Conservation (phyloP, 1,140 invertebrate genomes). For the Drosophila subobscura region DNA sequence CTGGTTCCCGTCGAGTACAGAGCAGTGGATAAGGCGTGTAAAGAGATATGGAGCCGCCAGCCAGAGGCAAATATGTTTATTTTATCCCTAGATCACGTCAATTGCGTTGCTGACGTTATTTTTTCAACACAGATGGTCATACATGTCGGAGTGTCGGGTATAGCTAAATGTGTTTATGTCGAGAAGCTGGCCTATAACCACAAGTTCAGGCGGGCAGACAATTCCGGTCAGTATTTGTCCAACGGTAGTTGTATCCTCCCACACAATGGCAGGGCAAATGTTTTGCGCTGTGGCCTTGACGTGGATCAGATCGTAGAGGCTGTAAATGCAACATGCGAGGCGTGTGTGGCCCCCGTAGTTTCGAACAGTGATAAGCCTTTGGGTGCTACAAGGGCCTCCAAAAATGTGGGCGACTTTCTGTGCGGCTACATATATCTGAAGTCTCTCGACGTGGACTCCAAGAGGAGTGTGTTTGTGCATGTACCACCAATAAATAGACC, state of each 20-base stretch:
- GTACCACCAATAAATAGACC: constrained; percentile 86
- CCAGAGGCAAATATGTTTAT: constrained; percentile 83
- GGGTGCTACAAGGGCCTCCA: constrained; percentile 40
- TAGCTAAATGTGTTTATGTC: constrained; percentile 84
- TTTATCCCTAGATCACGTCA: constrained; percentile 37
- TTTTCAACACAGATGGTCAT: constrained; percentile 85
- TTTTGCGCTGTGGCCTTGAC: constrained; percentile 83
- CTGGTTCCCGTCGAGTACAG: constrained; percentile 87
- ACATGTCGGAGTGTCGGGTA: constrained; percentile 86
- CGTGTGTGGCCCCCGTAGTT: constrained; percentile 42
- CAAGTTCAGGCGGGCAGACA: constrained; percentile 84
- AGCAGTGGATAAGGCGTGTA: constrained; percentile 84
- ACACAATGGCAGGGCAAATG: constrained; percentile 62
- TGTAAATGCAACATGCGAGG: constrained; percentile 59
- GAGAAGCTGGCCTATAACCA: constrained; percentile 85
- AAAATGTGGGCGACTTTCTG: constrained; percentile 84
- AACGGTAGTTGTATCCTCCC: constrained; percentile 75
- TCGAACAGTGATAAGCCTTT: not conserved
- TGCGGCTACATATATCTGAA: constrained; percentile 88
- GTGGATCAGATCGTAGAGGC: constrained; percentile 83
- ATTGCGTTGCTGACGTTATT: constrained; percentile 46
- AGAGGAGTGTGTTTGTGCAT: constrained; percentile 86
- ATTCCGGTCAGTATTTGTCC: constrained; percentile 74
- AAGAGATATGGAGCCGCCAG: constrained; percentile 86
- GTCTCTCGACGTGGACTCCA: constrained; percentile 84